phyloP scores from a whole-genome alignment of 2,888 invertebrate genomes.

The Drosophila subquinaria region DNA sequence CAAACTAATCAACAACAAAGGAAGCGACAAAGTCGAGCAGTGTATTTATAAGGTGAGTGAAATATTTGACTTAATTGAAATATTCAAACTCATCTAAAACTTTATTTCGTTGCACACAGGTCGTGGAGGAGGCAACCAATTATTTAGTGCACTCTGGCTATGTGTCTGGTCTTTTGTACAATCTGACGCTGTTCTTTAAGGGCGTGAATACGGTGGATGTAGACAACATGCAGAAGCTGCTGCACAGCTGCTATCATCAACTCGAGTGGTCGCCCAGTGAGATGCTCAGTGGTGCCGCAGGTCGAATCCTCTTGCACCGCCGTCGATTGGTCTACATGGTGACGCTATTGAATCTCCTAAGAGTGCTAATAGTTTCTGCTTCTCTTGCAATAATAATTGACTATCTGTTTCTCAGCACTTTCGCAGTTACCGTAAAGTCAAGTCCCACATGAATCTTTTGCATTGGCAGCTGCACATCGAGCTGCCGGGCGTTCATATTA shows the following conservation, averaged over 20 bases:
- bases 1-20: not conserved
- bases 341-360: slow-evolving; percentile 76
- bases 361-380: slow-evolving; percentile 48
- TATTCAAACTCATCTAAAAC: not conserved
- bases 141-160: slow-evolving; percentile 58
- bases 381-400: not conserved
- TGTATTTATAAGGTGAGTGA: not conserved
- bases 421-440: slow-evolving; percentile 44
- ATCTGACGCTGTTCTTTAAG: slow-evolving; percentile 66
- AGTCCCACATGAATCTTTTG: slow-evolving; percentile 41
- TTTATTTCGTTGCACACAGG: not conserved
- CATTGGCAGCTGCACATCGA: slow-evolving; percentile 63
- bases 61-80: not conserved
- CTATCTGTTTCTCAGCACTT: slow-evolving; percentile 64
- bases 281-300: slow-evolving; percentile 25
- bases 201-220: slow-evolving; percentile 53
- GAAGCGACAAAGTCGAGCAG: not conserved
- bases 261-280: slow-evolving; percentile 56
- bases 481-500: slow-evolving; percentile 60
- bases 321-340: slow-evolving; percentile 68
- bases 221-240: slow-evolving; percentile 63
- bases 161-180: slow-evolving; percentile 67
- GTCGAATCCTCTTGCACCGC: slow-evolving; percentile 29
- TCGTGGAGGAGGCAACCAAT: not conserved
- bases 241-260: slow-evolving; percentile 72